Percentiles rank a stretch among this genome's conserved stretches.
phyloP scores from a whole-genome alignment of 2,113 vertebrate genomes.

The Rostratula benghalensis region DNA sequence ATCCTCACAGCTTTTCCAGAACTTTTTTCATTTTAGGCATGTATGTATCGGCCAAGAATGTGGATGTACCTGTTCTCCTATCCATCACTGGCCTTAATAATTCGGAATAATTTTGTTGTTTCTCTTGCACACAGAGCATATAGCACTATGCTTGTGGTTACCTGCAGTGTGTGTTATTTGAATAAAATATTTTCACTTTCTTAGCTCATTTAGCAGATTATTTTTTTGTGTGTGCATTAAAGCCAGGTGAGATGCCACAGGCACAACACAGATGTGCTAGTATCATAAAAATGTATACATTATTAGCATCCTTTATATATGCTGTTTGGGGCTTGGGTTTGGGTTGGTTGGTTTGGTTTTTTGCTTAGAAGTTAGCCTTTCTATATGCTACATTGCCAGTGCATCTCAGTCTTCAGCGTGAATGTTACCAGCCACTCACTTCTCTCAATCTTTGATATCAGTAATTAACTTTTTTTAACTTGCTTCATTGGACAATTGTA shows the following conservation, averaged over 20 bases:
- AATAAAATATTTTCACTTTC: background rate
- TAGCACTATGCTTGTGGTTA: background rate
- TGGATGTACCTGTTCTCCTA: background rate
- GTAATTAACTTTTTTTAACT: background rate
- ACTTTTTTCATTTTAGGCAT: background rate
- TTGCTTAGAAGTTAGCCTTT: background rate
- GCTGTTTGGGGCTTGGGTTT: background rate
- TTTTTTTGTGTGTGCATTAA: background rate
- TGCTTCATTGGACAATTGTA: background rate
- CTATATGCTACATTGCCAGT: background rate
- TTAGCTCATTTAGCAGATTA: background rate
- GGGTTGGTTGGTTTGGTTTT: background rate
- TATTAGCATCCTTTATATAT: background rate
- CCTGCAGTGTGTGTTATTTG: background rate
- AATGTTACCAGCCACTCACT: background rate
- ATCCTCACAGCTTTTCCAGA: background rate
- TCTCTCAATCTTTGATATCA: background rate
- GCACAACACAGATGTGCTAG: background rate
- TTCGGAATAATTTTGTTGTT: background rate
- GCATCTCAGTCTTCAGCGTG: background rate
- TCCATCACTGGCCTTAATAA: background rate
- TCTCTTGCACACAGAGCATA: background rate
- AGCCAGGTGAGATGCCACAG: background rate
- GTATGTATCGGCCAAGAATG: background rate
- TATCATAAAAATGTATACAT: background rate